Conservation (phyloP, 2,797 vertebrate genomes). For the Euthynnus affinis region DNA sequence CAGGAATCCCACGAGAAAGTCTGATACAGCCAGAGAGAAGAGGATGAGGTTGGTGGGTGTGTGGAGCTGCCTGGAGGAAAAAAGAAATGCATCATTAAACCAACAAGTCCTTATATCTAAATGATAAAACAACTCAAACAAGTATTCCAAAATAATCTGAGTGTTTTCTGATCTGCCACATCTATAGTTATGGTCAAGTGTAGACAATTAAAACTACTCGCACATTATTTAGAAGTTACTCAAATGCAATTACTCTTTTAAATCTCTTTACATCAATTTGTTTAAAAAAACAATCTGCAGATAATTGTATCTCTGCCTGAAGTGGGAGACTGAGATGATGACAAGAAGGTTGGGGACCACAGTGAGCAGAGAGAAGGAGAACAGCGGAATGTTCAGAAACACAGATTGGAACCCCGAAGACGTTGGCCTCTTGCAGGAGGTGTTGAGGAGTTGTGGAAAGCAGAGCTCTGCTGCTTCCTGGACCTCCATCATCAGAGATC, state of each 20-base stretch:
- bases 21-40: slow-evolving; percentile 58
- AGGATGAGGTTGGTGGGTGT: slow-evolving; percentile 55
- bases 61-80: slow-evolving; percentile 52
- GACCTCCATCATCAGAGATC: slow-evolving; percentile 13
- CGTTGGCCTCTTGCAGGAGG: slow-evolving; percentile 37
- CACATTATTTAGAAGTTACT: not conserved
- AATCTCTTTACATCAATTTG: no score
- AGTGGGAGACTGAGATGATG: slow-evolving; percentile 81
- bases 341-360: slow-evolving; percentile 80
- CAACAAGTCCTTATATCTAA: not conserved
- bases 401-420: not conserved
- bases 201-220: no score
- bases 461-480: slow-evolving; percentile 28
- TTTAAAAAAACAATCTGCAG: no score
- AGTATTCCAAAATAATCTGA: no score
- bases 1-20: slow-evolving; percentile 48
- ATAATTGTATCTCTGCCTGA: slow-evolving; percentile 55
- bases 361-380: slow-evolving; percentile 58
- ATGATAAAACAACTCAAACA: not conserved
- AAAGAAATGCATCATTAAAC: not conserved
- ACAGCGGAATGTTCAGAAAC: slow-evolving; percentile 3
- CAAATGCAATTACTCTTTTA: no score
- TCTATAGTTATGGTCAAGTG: no score
- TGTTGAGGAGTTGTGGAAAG: slow-evolving; percentile 48
- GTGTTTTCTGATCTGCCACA: no score